These are phyloP conservation scores for Channallabes apus DNA, from an alignment of 2,797 vertebrate genomes.

Conservation along the genomic window DNA sequence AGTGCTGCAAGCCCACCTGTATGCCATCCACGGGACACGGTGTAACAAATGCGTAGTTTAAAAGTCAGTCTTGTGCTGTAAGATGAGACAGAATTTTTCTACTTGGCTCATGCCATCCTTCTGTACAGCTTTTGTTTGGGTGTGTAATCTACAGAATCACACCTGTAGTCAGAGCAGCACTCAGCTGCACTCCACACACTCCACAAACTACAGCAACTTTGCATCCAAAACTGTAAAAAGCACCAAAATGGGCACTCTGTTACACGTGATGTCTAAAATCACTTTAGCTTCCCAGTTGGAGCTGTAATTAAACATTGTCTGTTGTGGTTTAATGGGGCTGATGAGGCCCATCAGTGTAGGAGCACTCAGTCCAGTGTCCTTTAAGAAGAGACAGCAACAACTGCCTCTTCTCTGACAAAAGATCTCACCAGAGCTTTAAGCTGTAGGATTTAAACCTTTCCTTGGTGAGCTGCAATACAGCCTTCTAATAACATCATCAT, in stretches of 20 bases:
- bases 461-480: neutral
- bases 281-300: conserved; percentile 20
- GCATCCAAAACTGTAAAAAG: conserved; percentile 18
- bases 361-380: conserved; percentile 16
- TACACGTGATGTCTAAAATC: conserved; percentile 36
- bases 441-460: conserved; percentile 12
- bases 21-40: no score
- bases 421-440: conserved; percentile 26
- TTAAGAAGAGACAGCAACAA: conserved; percentile 31
- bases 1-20: no score
- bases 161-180: conserved; percentile 27
- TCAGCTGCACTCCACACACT: conserved; percentile 6
- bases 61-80: neutral
- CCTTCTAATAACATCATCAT: neutral
- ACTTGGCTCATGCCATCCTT: neutral
- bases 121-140: neutral
- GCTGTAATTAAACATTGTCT: conserved; percentile 39
- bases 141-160: conserved; percentile 26
- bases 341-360: conserved; percentile 29
- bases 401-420: conserved; percentile 20
- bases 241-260: conserved; percentile 14
- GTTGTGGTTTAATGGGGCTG: conserved; percentile 44
- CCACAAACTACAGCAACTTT: conserved; percentile 24
- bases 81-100: neutral
- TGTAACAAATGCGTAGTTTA: neutral